Base-by-base conservation (phyloP, 2,113 vertebrate genomes). In the Upupa epops region DNA sequence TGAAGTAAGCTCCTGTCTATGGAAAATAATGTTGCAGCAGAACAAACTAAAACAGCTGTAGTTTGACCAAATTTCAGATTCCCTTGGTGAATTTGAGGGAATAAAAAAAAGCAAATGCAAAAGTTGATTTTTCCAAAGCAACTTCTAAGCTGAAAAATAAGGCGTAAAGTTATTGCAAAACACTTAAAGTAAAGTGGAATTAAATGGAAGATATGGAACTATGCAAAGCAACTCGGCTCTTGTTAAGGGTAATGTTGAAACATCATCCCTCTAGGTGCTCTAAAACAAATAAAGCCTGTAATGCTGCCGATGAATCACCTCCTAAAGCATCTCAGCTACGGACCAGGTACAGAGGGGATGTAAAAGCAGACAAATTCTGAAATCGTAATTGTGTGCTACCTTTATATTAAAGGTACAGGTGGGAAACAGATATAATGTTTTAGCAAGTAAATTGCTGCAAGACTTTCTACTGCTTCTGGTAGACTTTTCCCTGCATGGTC, bases 1-100 rank as follows among this genome's bases (percentile, higher is more conserved):
- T 0, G 1, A 61, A 49, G n/a, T 54, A 2, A 71, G 58, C 73
- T 64, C n/a, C 0, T 11, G 13, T n/a, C 25, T 29, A n/a, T n/a
- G 52, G 32, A 72, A 65, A 61, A 54, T 26, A 78, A 64, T 2
- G 0, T 12, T 48, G 5, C 54, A 29, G 74, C 73, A 36, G 59
- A 68, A 78, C 17, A 22, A 49, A 88, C 63, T 16, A 46, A 91
- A 82, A 11, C 11, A 42, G 40, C 56, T 2, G 6, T 11, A 34
- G 20, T 61, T 29, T 66, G 66, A 86, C 63, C 71, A 66, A 54
- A 11, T 94, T 95, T 70, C 59, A 19, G 12, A 17, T 52, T 78
- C 68, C 83, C 55, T n/a, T 31, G 64, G 29, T 46, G 42, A 32
- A 66, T 66, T 69, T 69, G 25, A 69, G 29, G 74, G 55, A 49